Evolutionary conservation across 2,113 vertebrate genomes (phyloP).

Genomic region (Glaucomys volans): DNA sequence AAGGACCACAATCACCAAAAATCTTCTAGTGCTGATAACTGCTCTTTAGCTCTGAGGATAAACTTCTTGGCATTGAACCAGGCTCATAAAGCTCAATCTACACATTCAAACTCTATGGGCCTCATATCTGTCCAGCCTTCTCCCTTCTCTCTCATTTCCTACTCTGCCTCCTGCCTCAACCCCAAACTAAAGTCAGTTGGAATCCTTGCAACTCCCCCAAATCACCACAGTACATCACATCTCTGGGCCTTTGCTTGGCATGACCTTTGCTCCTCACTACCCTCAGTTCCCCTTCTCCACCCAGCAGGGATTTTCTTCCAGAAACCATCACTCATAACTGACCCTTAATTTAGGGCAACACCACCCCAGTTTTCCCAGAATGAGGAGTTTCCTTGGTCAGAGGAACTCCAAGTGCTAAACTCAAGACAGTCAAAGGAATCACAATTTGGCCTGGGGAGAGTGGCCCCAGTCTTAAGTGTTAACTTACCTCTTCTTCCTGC

Average conservation of each 20-base stretch:
- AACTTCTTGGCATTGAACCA: not conserved
- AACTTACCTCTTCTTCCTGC: not conserved
- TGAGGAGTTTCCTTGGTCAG: not conserved
- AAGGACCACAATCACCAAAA: not conserved
- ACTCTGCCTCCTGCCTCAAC: not conserved
- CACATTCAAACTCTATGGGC: not conserved
- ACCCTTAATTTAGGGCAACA: not conserved
- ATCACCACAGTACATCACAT: not conserved
- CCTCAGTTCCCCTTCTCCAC: not conserved
- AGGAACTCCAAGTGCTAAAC: not conserved
- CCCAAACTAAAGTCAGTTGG: not conserved
- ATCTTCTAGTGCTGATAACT: not conserved
- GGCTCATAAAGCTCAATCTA: not conserved
- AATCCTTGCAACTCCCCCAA: not conserved
- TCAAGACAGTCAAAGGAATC: not conserved
- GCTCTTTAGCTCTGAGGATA: not conserved
- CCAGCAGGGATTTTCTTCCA: not conserved
- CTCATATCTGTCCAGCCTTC: not conserved
- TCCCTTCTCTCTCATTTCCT: not conserved
- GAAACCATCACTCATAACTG: constrained; percentile 16
- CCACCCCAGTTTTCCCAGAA: not conserved
- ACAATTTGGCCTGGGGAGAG: not conserved
- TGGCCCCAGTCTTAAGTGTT: not conserved
- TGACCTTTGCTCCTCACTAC: not conserved
- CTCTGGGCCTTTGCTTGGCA: not conserved